phyloP scores from a whole-genome alignment of 1,140 invertebrate genomes.

The Belonocnema kinseyi region DNA sequence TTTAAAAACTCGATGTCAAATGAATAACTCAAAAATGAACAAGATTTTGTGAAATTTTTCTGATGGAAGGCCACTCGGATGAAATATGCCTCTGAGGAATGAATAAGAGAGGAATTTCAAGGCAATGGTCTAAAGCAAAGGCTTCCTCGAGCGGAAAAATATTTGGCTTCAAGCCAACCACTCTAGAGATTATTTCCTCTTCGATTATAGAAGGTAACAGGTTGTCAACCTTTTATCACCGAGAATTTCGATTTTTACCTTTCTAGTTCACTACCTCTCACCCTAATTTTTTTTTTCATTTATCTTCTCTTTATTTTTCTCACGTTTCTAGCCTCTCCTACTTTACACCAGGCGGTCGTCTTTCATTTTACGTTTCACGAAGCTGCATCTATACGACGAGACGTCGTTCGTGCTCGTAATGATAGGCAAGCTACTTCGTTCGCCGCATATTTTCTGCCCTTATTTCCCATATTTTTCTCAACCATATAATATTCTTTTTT shows the following conservation, averaged over 20 bases:
- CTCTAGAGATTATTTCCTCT: slow-evolving; percentile 41
- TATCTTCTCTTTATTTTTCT: neutral
- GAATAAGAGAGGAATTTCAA: slow-evolving; percentile 1
- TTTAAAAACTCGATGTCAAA: too few relatives aligned
- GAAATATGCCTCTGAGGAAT: neutral
- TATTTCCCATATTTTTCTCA: slow-evolving; percentile 19
- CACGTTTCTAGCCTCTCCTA: slow-evolving; percentile 5
- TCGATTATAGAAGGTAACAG: slow-evolving; percentile 51
- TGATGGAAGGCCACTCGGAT: neutral
- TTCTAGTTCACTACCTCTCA: slow-evolving; percentile 35
- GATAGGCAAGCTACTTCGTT: slow-evolving; percentile 19
- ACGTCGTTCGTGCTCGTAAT: slow-evolving; percentile 14
- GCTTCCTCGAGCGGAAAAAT: neutral
- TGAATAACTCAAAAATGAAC: neutral
- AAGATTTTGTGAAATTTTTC: neutral
- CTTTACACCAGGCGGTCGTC: slow-evolving; percentile 6
- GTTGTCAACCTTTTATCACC: slow-evolving; percentile 56
- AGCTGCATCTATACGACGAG: slow-evolving; percentile 15
- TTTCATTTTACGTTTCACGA: slow-evolving; percentile 24
- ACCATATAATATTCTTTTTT: neutral
- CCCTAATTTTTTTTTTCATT: slow-evolving; percentile 7
- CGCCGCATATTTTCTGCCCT: slow-evolving; percentile 14
- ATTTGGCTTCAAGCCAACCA: slow-evolving; percentile 54
- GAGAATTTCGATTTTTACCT: slow-evolving; percentile 36
- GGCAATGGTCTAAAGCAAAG: slow-evolving; percentile 18